Evolutionary conservation across 1,140 invertebrate genomes (phyloP), one percentile per base, ranked within the genome.

Genomic region (Macrobrachium nipponense): DNA sequence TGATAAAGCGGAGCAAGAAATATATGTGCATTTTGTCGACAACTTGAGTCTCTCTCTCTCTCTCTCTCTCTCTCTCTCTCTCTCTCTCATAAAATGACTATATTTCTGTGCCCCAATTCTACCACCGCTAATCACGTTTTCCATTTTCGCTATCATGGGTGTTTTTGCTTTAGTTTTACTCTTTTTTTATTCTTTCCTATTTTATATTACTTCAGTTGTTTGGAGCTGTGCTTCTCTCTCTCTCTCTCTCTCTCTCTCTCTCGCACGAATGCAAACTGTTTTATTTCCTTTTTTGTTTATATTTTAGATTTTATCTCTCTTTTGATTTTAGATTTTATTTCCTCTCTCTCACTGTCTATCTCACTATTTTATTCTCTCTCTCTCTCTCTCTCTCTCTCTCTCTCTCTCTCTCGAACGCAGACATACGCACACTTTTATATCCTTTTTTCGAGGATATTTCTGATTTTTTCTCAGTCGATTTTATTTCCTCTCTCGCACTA

Each of bases 171-270:
- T 51, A 51, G 27, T 36, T 51, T 10, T 51, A 51, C 12, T 51
- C 12, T 2, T 51, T 51, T 51, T 12, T 8, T 12, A 7, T 6
- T 51, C 12, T 10, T 51, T 51, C 5, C 51, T 7, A 7, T 51
- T 51, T 51, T 51, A 10, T 51, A 51, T 51, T 51, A 12, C 51
- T 51, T 51, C 51, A 12, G 51, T 51, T 51, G 51, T 12, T 51
- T 51, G 51, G 51, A 51, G 8, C 27, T 36, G 27, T 36, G 27
- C 27, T 36, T 36, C 4, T 36, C 66, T 20, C n/a, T 72, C 23
- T 72, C 23, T n/a, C 23, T 60, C 44, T 59, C 51, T 51, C 75
- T 77, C 75, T 77, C 75, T 77, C 75, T 77, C 75, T 77, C 72
- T 75, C 72, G n/a, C n/a, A n/a, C n/a, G n/a, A n/a, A n/a, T n/a